Evolutionary conservation across 1,140 invertebrate genomes (phyloP).

Genomic region (Bombus pyrosoma): DNA sequence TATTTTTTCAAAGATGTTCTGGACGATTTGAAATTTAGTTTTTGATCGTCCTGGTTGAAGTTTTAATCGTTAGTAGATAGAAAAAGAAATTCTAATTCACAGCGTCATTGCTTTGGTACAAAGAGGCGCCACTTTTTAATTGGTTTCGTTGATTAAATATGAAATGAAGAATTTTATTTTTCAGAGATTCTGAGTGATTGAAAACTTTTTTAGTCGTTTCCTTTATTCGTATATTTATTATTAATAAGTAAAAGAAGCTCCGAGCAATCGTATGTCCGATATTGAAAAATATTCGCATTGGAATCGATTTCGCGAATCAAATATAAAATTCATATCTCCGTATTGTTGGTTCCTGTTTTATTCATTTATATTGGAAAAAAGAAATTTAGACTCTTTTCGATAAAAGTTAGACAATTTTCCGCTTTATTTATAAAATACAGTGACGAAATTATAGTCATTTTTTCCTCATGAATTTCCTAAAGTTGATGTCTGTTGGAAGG

Average conservation of each 20-base stretch:
- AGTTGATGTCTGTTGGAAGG: background rate
- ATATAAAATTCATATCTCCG: background rate
- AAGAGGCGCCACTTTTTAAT: background rate
- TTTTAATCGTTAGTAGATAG: background rate
- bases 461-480: background rate
- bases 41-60: background rate
- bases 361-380: background rate
- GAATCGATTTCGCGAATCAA: background rate
- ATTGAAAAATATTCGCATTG: background rate
- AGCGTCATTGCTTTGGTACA: background rate
- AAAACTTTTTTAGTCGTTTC: background rate
- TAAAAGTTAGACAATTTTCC: background rate
- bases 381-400: background rate
- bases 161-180: slow-evolving; percentile 8
- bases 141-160: background rate
- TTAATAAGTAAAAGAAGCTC: background rate
- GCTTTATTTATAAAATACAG: background rate
- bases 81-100: slow-evolving; percentile 7
- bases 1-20: background rate
- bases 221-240: background rate
- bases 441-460: background rate
- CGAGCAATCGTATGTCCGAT: background rate
- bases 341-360: background rate
- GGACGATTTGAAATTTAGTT: background rate
- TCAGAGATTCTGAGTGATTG: background rate